Evolutionary conservation across 2,113 vertebrate species (phyloP), one percentile per base, ranked within the genome.

Genomic region (Heteronetta atricapilla): DNA sequence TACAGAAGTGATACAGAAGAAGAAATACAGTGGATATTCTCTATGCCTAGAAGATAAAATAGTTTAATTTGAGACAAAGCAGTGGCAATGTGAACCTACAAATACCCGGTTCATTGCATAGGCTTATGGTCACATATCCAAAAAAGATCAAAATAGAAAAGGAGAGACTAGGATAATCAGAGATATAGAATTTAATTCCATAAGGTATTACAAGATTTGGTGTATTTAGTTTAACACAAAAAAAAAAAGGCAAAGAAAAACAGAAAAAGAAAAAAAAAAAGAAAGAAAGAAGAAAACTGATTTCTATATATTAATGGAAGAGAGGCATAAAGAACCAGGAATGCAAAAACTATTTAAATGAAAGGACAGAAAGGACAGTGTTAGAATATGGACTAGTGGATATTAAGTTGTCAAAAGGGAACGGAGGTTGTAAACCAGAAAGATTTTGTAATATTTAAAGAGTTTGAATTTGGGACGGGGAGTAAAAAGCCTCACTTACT

Each of bases 291-390:
- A 58, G 29, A 50, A 82, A 82, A 64, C 12, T 34, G 22, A 44
- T 68, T 28, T 80, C 34, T 50, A 20, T 18, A 12, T 4, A 11
- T 63, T 13, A 21, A 68, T 46, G 14, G 8, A 79, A 83, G 28
- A 63, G 1, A 14, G 3, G 11, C 34, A 73, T 38, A 34, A 73
- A 59, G 58, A 48, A 20, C 4, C 72, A 31, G 13, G 13, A 58
- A 3, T 34, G 17, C 40, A 40, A 83, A 82, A 89, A 40, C 22
- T 60, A 7, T 15, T 36, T 10, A 52, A 76, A 36, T 29, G 42
- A 66, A 74, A 84, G 23, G 8, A 56, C 0, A 3, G 0, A 69
- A 74, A 84, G 26, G 8, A 60, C 0, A 3, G 0, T 58, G 10
- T 62, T 69, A 53, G 31, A 85, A 73, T 20, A 42, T 26, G 13